Base-by-base conservation (phyloP, 2,888 invertebrate genomes). In the Stenichneumon culpator region DNA sequence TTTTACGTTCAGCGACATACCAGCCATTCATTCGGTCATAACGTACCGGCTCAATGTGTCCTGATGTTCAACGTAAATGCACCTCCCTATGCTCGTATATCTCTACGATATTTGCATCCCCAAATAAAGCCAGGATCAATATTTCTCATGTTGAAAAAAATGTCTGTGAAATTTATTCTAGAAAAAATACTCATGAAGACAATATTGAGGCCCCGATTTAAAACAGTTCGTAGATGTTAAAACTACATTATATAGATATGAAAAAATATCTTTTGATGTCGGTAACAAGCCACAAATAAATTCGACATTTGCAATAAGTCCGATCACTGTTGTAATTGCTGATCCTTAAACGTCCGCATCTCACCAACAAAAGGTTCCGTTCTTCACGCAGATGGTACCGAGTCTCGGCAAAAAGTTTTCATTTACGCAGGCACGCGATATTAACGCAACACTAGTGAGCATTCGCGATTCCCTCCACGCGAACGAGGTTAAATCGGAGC, bases 401-500 rank as follows among this genome's bases (percentile, higher is more conserved):
- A 63, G 28, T 16, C 32, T 63, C 7, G 16, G 1, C 14, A 7
- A 16, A 28, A 63, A n/a, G 6, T 5, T 63, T 54, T 7, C 19
- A 3, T 54, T 22, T n/a, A 5, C 7, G 44, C 19, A 4, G 19
- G 19, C 19, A 54, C 52, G 52, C 52, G 52, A 54, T 54, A 44
- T 9, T 3, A 44, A 39, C 14, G 44, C 44, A 47, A 39, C 3
- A 11, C n/a, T 44, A 3, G 36, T 19, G n/a, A 19, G 19, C 32
- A 52, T 67, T 69, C 47, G 39, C 16, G 67, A 22, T 70, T 44
- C 60, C 16, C 57, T 14, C 11, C 44, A 11, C 63, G 63, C 39
- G 50, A 83, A 79, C 69, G 16, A 36, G 19, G 50, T 67, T 9
- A 25, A 73, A 52, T 11, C 39, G 2, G 32, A 75, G 75, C 60